Evolutionary conservation across 1,140 invertebrate genomes (phyloP).

Genomic region (Cotesia glomerata): DNA sequence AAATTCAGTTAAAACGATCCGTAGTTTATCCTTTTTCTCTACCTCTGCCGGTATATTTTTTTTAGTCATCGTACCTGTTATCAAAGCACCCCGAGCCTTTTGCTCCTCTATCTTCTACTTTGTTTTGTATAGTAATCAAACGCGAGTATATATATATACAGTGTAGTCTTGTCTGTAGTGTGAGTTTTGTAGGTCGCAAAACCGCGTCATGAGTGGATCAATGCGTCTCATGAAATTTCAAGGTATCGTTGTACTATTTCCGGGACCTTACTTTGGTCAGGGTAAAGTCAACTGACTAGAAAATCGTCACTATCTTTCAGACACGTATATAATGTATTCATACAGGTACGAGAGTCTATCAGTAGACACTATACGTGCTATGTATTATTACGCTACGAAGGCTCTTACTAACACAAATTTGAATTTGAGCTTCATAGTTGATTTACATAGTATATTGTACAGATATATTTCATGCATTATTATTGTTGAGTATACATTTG

Average conservation of each 20-base stretch:
- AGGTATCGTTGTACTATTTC: slow-evolving; percentile 3
- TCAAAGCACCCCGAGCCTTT: slow-evolving; percentile 1
- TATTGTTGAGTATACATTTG: too few species aligned
- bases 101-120: not conserved
- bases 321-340: too few species aligned
- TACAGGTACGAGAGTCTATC: too few species aligned
- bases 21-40: not conserved
- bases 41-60: not conserved
- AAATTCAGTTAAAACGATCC: not conserved
- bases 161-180: not conserved
- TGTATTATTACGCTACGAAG: too few species aligned
- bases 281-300: not conserved
- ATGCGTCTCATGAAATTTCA: slow-evolving; percentile 2
- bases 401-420: too few species aligned
- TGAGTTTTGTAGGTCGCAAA: not conserved
- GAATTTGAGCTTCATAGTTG: too few species aligned
- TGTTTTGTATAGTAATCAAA: too few species aligned
- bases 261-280: not conserved
- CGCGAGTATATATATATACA: too few species aligned
- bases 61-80: not conserved
- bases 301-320: not conserved
- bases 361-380: too few species aligned
- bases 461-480: too few species aligned
- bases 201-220: not conserved
- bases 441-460: too few species aligned